phyloP scores from a whole-genome alignment of 2,113 vertebrate genomes.

The Pteruthius melanotis region DNA sequence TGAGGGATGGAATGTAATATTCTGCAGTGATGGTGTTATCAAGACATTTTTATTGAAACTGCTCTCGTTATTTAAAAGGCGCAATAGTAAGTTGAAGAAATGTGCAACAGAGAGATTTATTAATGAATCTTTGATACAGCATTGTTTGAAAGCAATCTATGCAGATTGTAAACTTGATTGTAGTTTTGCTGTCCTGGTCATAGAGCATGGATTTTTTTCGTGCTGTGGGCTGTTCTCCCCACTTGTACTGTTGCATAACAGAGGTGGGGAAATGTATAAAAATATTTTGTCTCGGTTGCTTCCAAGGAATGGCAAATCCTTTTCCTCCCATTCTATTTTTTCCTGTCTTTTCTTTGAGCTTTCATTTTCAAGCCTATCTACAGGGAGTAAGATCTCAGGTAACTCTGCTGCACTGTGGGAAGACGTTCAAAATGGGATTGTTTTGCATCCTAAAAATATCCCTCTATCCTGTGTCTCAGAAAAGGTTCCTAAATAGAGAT shows the following conservation, averaged over 20 bases:
- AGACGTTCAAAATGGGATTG: background rate
- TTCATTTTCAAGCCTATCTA: background rate
- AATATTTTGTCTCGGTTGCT: background rate
- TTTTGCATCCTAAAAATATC: background rate
- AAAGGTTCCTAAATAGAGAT: background rate
- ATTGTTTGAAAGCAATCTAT: background rate
- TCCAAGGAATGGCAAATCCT: background rate
- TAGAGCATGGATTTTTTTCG: background rate
- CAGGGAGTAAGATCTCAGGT: background rate
- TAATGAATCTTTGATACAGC: background rate
- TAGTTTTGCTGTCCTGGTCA: background rate
- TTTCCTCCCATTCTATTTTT: background rate
- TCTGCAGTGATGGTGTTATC: background rate
- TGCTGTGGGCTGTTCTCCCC: background rate
- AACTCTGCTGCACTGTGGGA: background rate
- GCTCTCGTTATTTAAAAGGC: background rate
- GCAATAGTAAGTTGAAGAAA: background rate
- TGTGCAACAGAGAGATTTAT: background rate
- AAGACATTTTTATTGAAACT: background rate
- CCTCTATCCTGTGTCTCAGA: background rate
- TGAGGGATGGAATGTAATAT: background rate
- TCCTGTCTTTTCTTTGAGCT: background rate
- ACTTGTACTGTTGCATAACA: background rate
- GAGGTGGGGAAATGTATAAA: background rate
- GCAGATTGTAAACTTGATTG: background rate